Evolutionary conservation across 92 coral and sea anemone genomes (phyloP).

Genomic region (Paragorgia papillata): DNA sequence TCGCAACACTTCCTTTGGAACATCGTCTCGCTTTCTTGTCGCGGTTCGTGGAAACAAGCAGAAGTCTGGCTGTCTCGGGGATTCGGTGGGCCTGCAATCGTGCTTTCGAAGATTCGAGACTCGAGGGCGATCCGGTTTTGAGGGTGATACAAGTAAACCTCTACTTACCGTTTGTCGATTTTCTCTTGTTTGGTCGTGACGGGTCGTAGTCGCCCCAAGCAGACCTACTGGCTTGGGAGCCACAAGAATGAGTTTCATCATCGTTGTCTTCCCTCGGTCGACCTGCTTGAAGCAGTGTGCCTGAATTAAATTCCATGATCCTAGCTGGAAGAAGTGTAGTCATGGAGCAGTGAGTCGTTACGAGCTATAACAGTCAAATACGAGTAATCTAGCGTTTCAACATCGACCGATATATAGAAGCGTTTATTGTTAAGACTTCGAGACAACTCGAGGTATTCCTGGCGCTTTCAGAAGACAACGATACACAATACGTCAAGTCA

Average conservation of each 20-base stretch:
- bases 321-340: not conserved
- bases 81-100: not conserved
- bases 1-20: too few relatives aligned
- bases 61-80: not conserved
- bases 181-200: not conserved
- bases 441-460: constrained; percentile 13
- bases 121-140: not conserved
- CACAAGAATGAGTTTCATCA: not conserved
- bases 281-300: constrained; percentile 25
- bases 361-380: not conserved
- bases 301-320: constrained; percentile 45
- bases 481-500: constrained; percentile 17
- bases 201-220: constrained; percentile 38
- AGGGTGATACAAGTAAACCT: not conserved
- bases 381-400: not conserved
- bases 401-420: not conserved
- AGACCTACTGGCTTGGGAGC: constrained; percentile 13
- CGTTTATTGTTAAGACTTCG: not conserved
- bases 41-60: constrained; percentile 1
- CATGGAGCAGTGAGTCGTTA: not conserved
- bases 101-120: not conserved
- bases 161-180: constrained; percentile 27
- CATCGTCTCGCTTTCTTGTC: too few relatives aligned
- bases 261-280: constrained; percentile 9
- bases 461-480: not conserved